Evolutionary conservation across 2,797 vertebrate genomes (phyloP).

Genomic region (Diplodus puntazzo): DNA sequence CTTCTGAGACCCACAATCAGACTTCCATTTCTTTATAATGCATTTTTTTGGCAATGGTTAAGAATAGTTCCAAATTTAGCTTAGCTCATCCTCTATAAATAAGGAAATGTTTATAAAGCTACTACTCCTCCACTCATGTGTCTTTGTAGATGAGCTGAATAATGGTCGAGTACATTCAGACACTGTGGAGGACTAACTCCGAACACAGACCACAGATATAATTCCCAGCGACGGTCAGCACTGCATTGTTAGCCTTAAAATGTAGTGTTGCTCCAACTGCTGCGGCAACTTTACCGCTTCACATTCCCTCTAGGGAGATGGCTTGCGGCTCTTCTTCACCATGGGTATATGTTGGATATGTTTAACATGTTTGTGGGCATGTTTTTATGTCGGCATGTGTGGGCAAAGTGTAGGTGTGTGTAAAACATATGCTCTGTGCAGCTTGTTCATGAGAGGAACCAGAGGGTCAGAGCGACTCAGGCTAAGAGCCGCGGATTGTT

Average conservation of each 20-base stretch:
- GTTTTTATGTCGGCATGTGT: constrained; percentile 1
- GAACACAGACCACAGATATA: constrained; percentile 1
- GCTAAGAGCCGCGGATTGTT: constrained; percentile 30
- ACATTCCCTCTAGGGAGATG: constrained; percentile 16
- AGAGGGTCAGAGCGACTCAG: constrained; percentile 18
- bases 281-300: constrained; percentile 33
- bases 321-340: neutral
- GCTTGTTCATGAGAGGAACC: constrained; percentile 13
- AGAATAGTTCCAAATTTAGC: too few relatives aligned
- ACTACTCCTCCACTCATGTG: neutral
- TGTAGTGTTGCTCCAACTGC: constrained; percentile 14
- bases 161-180: constrained; percentile 8
- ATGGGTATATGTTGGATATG: constrained; percentile 19
- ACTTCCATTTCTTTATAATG: too few relatives aligned
- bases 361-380: constrained; percentile 31
- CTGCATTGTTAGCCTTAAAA: constrained; percentile 12
- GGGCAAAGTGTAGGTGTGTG: neutral
- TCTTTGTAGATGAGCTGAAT: constrained; percentile 31
- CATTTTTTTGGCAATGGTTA: too few relatives aligned
- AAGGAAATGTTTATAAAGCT: neutral
- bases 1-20: too few relatives aligned
- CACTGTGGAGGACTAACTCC: constrained; percentile 25
- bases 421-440: constrained; percentile 7
- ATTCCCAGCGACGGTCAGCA: constrained; percentile 16
- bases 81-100: constrained; percentile 2